Evolutionary conservation across 2,888 invertebrate species (phyloP), one percentile per base, ranked within the genome.

Genomic region (Drosophila robusta): DNA sequence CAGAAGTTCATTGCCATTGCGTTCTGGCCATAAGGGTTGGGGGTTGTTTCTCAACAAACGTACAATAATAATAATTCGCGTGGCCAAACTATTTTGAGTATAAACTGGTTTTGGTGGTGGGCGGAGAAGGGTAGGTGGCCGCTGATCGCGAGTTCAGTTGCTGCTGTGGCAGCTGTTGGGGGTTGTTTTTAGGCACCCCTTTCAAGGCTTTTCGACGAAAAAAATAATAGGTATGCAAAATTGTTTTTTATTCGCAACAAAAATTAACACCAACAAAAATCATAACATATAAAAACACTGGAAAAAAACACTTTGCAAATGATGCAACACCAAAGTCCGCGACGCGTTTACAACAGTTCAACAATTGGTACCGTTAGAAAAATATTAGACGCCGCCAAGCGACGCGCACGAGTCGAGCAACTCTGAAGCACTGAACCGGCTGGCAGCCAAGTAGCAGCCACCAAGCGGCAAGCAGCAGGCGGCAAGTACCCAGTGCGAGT

Each of bases 91-190:
- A 71, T 70, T 74, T 66, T 22, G 39, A 7, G 18, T 24, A 9
- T 9, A 55, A 77, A 77, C 77, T 75, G 77, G 77, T 77, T 75
- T 66, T 46, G 72, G 49, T 62, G 64, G 74, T 74, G 75, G 75
- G 74, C 50, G 76, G 58, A 57, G 70, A n/a, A 62, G 76, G 75
- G 61, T 66, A 70, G 74, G 57, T 58, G 51, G 57, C 49, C 46
- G 54, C 57, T 62, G 76, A 76, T 76, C 76, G 78, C 50, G 78
- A 73, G 42, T 11, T 44, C 26, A 36, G 12, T 12, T 12, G 41
- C 24, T 38, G 9, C 32, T n/a, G 24, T 29, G 6, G 16, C 45
- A 46, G 29, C n/a, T 26, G 26, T 14, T 22, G 42, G 44, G 78
- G 75, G 78, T 74, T 66, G 76, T 45, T 74, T 57, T 38, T 46